Percentiles rank a stretch among this genome's conserved stretches.
phyloP scores from a whole-genome alignment of 2,888 invertebrate species.

The Hypomecis atomaria region DNA sequence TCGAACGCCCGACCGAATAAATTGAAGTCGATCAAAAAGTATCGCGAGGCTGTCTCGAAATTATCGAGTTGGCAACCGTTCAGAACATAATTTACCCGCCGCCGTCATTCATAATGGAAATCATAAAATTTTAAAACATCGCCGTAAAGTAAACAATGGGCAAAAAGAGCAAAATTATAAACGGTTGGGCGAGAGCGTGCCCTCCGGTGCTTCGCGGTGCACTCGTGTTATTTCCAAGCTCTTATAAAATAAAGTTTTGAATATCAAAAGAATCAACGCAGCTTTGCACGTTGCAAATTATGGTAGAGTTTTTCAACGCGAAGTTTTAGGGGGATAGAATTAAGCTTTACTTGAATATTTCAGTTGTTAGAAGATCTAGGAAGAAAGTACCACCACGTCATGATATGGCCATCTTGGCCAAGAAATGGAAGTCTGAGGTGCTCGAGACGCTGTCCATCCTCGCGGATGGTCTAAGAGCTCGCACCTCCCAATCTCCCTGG shows the following conservation, averaged over 20 bases:
- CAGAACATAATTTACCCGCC: constrained; percentile 73
- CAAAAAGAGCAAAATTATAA: constrained; percentile 73
- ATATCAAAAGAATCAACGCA: constrained; percentile 52
- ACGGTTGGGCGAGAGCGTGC: constrained; percentile 60
- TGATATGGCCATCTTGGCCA: no score
- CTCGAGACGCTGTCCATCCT: no score
- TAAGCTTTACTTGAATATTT: constrained; percentile 26
- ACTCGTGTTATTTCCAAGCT: constrained; percentile 56
- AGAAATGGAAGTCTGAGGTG: no score
- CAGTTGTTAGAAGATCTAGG: background rate
- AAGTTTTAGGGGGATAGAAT: constrained; percentile 30
- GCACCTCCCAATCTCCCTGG: no score
- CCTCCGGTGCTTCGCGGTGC: constrained; percentile 60
- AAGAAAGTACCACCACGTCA: no score
- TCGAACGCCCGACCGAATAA: constrained; percentile 62
- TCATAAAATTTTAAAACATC: constrained; percentile 77
- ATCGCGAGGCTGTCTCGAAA: constrained; percentile 55
- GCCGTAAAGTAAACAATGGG: constrained; percentile 82
- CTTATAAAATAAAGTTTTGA: constrained; percentile 58
- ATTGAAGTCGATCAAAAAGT: constrained; percentile 66
- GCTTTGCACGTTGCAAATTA: constrained; percentile 43
- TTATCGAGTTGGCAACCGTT: constrained; percentile 78
- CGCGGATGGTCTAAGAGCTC: no score
- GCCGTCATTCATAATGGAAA: constrained; percentile 74
- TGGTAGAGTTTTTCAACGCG: constrained; percentile 41